These are phyloP conservation scores for Cotesia chilonis DNA, from an alignment of 1,140 invertebrate species.

Conservation along the genomic window DNA sequence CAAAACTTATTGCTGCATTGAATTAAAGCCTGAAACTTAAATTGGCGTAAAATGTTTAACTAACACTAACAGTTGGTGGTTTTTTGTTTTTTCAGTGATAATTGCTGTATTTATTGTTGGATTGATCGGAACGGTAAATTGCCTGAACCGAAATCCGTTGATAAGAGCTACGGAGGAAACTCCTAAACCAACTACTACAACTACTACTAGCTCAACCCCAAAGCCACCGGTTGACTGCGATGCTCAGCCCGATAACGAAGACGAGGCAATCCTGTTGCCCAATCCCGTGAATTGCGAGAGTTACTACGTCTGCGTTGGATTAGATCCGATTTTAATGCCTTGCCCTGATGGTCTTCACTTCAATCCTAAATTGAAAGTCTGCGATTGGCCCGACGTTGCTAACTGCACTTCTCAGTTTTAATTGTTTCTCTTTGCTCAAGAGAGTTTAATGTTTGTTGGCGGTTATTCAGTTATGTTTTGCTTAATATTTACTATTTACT, in stretches of 20 bases:
- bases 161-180: background rate
- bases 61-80: too few relatives aligned
- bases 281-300: conserved; percentile 66
- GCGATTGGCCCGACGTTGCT: conserved; percentile 67
- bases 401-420: conserved; percentile 53
- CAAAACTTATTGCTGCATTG: too few relatives aligned
- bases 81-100: too few relatives aligned
- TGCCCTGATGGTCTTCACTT: conserved; percentile 68
- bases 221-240: conserved; percentile 34
- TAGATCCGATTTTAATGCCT: conserved; percentile 57
- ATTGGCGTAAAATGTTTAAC: too few relatives aligned
- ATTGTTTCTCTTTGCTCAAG: background rate
- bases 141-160: background rate
- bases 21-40: too few relatives aligned
- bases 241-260: conserved; percentile 20
- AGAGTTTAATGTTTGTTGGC: too few relatives aligned
- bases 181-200: background rate
- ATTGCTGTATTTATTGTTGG: background rate
- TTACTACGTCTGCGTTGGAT: conserved; percentile 69
- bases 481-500: too few relatives aligned
- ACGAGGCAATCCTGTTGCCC: conserved; percentile 57
- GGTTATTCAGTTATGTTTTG: too few relatives aligned
- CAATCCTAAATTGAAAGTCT: conserved; percentile 64
- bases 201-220: background rate
- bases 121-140: conserved; percentile 1